Base-by-base conservation (phyloP, 2,888 invertebrate species). In the Drosophila mettleri region DNA sequence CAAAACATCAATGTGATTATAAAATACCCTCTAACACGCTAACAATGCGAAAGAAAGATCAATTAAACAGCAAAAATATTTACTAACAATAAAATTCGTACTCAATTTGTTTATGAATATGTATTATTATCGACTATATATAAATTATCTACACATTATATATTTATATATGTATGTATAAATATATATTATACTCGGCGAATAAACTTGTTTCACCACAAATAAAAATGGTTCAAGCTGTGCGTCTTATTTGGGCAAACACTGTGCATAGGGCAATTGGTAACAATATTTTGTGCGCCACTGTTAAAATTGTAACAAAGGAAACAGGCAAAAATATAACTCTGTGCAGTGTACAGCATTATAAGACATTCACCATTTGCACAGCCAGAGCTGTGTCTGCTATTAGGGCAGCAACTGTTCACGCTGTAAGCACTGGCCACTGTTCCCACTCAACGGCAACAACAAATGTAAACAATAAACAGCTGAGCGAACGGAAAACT, bases 1-100 rank as follows among this genome's bases (percentile, higher is more conserved):
- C 51, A 78, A 79, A 54, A 72, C 65, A 71, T 80, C 60, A 72
- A 86, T 88, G 82, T 88, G 82, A 88, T 88, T 82, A 82, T 86
- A 69, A n/a, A n/a, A 69, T 67, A 66, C 70, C 59, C 70, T 68
- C 82, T 69, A 82, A 79, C 54, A 79, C 59, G 61, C 60, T 69
- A 73, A 69, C 63, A 41, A 70, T 55, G 66, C 48, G 16, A 33
- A 52, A 41, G n/a, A 22, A 31, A 62, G 59, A 82, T 82, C 54
- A 83, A 78, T 82, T 88, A 71, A 65, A 74, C 31, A 55, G 41
- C 46, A 58, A 55, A 34, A 57, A 58, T 66, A 86, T 82, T 69
- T 48, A 78, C 80, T 74, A 74, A 85, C 62, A 80, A 74, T 55
- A 29, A 68, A 64, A 63, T 88, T 88, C 68, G 82, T 78, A 85